Evolutionary conservation across 2,113 vertebrate species (phyloP).

Genomic region (Chelonoidis abingdonii): DNA sequence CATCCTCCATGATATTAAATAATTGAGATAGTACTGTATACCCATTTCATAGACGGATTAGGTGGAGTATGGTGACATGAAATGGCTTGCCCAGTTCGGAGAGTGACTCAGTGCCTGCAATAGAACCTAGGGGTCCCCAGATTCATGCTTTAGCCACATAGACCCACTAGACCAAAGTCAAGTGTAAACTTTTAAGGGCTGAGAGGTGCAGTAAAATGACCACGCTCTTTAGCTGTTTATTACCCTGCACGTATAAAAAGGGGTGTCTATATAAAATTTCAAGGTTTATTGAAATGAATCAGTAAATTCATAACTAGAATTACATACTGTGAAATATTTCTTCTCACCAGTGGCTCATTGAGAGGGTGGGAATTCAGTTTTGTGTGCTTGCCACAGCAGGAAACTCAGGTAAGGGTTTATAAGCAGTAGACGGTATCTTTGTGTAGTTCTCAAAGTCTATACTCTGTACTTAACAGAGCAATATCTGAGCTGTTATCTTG

Average conservation of each 20-base stretch:
- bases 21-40: not conserved
- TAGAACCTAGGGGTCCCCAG: not conserved
- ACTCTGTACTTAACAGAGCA: not conserved
- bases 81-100: not conserved
- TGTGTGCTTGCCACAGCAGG: not conserved
- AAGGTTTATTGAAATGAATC: not conserved
- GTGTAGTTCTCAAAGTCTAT: not conserved
- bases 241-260: not conserved
- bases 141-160: not conserved
- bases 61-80: rapidly evolving
- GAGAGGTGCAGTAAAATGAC: not conserved
- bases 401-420: not conserved
- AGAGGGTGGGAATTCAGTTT: not conserved
- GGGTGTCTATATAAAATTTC: not conserved
- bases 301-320: not conserved
- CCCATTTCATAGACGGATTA: not conserved
- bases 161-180: not conserved
- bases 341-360: not conserved
- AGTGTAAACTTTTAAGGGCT: rapidly evolving
- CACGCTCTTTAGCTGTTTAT: not conserved
- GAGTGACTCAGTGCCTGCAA: not conserved
- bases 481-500: not conserved
- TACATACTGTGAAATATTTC: not conserved
- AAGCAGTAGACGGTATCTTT: not conserved
- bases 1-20: not conserved